A percentile compares a stretch with the other conserved stretches of the same genome.
Conservation (phyloP, 2,113 vertebrate species). For the Martes martes region DNA sequence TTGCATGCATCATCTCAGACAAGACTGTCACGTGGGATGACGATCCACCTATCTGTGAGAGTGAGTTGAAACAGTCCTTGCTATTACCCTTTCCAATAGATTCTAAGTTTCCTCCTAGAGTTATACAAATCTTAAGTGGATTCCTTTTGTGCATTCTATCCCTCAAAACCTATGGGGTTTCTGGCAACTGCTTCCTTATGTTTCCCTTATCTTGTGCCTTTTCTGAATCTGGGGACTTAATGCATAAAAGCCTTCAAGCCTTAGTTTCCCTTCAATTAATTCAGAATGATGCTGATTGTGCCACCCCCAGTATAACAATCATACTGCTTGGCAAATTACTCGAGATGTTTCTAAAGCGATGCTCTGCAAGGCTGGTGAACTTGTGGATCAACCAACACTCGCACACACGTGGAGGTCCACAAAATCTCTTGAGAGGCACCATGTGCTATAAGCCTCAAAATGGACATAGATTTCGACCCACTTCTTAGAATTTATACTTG, state of each 20-base stretch:
- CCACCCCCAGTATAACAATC: no score
- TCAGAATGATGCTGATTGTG: background rate
- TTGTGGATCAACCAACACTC: background rate
- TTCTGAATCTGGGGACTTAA: background rate
- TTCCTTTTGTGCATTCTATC: background rate
- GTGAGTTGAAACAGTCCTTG: slow-evolving; percentile 40
- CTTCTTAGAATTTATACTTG: background rate
- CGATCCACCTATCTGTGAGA: background rate
- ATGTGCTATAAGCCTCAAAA: background rate
- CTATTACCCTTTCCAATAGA: background rate
- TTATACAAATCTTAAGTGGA: background rate
- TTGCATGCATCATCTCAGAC: background rate
- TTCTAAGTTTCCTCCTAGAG: background rate
- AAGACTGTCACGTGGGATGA: background rate
- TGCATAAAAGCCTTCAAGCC: background rate
- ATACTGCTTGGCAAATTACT: background rate
- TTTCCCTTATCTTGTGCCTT: background rate
- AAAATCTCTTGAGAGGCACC: background rate
- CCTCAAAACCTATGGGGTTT: background rate
- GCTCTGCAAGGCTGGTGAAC: background rate
- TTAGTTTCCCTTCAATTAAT: background rate
- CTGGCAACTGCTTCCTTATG: background rate
- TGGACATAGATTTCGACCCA: background rate
- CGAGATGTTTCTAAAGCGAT: background rate
- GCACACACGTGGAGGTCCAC: background rate